Evolutionary conservation across 2,888 invertebrate genomes (phyloP), one percentile per base, ranked within the genome.

Genomic region (Heteromurus nitidus): DNA sequence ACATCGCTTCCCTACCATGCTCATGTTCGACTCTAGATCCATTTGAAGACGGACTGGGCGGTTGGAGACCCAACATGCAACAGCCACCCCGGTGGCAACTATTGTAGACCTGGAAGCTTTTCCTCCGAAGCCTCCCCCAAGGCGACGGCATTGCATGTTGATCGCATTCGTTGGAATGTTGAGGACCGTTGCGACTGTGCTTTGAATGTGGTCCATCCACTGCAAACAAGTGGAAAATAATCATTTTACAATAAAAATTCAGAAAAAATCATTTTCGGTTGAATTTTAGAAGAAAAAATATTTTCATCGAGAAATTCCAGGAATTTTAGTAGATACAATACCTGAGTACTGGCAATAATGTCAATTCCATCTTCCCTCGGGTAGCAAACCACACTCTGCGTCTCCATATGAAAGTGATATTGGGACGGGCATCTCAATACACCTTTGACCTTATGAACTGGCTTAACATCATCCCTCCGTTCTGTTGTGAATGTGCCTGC

Each of bases 331-430:
- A 3, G 22, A 18, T n/a, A 36, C n/a, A 53, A 24, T n/a, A 82
- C 82, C 86, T 94, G 94, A 0, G 93, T 91, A 0, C 93, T 88
- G 0, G 92, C 89, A 87, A 91, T 92, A 0, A 95, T 91, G 82
- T 94, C 92, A 85, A 94, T 89, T 0, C 93, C 93, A 86, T 94
- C 93, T 88, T 95, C 95, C 22, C 91, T 91, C 0, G 94, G 95
- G 20, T 92, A 88, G 16, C 91, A 92, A 0, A 94, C 90, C 82
- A 93, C 92, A 47, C n/a, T 91, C 60, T 93, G 93, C 0, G 94
- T 92, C 87, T 95, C 95, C 93, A 95, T 93, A 7, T 92, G 92
- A 87, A 92, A 94, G 88, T 95, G 95, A 88, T 93, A 94, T 88
- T 95, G 95, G 3, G 91, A 88, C 7, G 92, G 93, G 2, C 20